These are phyloP conservation scores for Carcharodon carcharias DNA, from an alignment of 2,797 vertebrate genomes.

Conservation along the genomic window DNA sequence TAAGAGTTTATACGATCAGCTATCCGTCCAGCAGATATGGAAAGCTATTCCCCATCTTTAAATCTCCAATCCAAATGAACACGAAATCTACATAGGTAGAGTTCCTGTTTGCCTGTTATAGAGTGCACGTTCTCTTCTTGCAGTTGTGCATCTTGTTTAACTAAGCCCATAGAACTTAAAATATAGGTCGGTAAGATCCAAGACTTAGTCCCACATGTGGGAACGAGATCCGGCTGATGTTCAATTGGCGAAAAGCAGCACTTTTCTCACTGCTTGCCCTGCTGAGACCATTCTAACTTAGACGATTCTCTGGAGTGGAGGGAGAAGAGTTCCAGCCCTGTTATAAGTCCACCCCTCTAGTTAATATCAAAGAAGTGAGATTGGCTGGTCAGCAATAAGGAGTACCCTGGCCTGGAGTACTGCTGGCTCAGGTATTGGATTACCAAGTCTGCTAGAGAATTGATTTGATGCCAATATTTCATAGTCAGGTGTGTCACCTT, in stretches of 20 bases:
- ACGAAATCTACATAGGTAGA: background rate
- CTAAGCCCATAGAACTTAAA: background rate
- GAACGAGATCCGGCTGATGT: background rate
- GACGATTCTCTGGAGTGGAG: background rate
- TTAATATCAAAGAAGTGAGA: background rate
- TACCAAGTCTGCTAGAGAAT: background rate
- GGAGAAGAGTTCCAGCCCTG: background rate
- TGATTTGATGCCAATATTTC: background rate
- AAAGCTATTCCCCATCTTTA: background rate
- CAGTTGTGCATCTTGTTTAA: background rate
- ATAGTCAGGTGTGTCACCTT: background rate
- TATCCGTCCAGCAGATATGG: background rate
- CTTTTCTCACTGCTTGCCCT: background rate
- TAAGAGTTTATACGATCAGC: background rate
- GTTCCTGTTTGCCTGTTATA: background rate
- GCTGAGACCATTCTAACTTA: background rate
- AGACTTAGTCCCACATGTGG: background rate
- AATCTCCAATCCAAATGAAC: background rate
- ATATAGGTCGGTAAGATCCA: no score
- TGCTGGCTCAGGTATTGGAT: background rate
- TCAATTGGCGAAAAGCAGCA: background rate
- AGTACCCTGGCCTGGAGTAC: background rate
- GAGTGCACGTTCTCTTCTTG: background rate
- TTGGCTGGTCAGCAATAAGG: background rate
- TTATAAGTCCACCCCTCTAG: background rate